Percentiles rank a stretch among this genome's conserved stretches.
These are phyloP conservation scores for Eupithecia subumbrata DNA, from an alignment of 2,888 invertebrate genomes.

Conservation along the genomic window DNA sequence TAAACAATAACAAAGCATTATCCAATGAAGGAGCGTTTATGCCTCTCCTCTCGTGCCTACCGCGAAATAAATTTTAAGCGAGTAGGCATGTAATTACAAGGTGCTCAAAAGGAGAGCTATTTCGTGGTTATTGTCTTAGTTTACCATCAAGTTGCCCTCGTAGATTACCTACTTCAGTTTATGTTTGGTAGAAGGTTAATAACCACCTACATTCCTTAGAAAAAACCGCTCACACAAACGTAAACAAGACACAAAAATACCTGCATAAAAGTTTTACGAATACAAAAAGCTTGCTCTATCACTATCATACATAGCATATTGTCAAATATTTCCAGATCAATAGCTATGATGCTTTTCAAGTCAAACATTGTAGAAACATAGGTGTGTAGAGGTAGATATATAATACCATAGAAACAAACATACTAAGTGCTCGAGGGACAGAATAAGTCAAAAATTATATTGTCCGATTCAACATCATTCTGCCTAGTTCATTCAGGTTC, in stretches of 20 bases:
- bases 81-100: slow-evolving; percentile 8
- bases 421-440: neutral
- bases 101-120: slow-evolving; percentile 17
- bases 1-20: slow-evolving; percentile 76
- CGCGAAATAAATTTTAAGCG: slow-evolving; percentile 51
- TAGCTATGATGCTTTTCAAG: neutral
- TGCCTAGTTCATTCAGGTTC: neutral
- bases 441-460: neutral
- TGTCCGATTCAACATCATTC: neutral
- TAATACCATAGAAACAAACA: neutral
- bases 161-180: neutral
- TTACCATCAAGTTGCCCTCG: slow-evolving; percentile 1
- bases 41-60: slow-evolving; percentile 55
- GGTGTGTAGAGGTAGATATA: neutral
- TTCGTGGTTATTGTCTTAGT: slow-evolving; percentile 20
- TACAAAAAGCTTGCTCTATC: neutral
- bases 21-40: slow-evolving; percentile 58
- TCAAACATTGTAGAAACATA: neutral
- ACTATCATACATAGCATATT: neutral
- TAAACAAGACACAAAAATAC: neutral
- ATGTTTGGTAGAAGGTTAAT: neutral
- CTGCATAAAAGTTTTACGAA: neutral
- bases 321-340: neutral
- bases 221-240: neutral
- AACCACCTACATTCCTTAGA: neutral